Evolutionary conservation across 2,113 vertebrate genomes (phyloP).

Genomic region (Psammodynastes pulverulentus): DNA sequence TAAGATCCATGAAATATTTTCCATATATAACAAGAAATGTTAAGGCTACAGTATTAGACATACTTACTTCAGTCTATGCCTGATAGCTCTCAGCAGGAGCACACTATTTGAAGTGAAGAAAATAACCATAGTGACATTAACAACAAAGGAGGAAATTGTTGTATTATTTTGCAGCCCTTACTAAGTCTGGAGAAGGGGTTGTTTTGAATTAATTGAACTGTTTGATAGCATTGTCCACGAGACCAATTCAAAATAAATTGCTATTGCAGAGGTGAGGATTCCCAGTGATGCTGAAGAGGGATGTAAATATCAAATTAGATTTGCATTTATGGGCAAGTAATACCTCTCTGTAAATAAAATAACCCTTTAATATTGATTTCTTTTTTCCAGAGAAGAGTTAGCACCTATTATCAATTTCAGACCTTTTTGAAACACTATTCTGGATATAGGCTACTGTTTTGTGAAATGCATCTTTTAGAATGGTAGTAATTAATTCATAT

Average conservation of each 20-base stretch:
- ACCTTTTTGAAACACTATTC: constrained; percentile 19
- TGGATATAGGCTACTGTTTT: constrained; percentile 7
- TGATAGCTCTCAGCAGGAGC: not conserved
- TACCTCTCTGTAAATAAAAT: constrained; percentile 20
- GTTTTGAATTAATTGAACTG: constrained; percentile 55
- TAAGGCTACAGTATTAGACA: not conserved
- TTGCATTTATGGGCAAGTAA: constrained; percentile 30
- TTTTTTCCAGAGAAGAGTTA: not conserved
- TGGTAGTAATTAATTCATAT: constrained; percentile 11
- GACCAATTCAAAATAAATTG: constrained; percentile 62
- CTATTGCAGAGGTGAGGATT: constrained; percentile 60
- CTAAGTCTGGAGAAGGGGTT: not conserved
- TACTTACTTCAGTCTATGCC: not conserved
- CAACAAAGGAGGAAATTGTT: not conserved
- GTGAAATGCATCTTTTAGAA: constrained; percentile 40
- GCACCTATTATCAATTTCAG: not conserved
- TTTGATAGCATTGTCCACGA: constrained; percentile 50
- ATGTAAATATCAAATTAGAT: not conserved
- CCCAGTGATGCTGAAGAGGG: constrained; percentile 25
- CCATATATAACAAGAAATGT: not conserved
- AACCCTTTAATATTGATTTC: constrained; percentile 34
- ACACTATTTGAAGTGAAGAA: not conserved
- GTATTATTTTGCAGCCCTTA: constrained; percentile 41
- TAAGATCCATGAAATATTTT: not conserved
- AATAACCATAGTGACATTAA: not conserved